Conservation (phyloP, 2,888 invertebrate species). For the Ormia ochracea region DNA sequence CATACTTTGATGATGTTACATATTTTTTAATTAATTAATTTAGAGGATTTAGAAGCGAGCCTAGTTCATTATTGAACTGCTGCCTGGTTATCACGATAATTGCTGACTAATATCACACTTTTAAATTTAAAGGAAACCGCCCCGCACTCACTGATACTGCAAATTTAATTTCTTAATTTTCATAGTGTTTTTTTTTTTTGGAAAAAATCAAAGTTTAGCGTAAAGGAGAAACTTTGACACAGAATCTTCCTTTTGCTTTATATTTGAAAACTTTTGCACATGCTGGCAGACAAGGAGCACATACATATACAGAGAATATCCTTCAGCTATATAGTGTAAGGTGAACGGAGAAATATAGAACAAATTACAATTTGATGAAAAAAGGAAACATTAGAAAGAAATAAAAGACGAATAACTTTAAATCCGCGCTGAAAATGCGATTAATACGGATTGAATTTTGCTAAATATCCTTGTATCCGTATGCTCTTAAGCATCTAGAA, state of each 20-base stretch:
- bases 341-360: constrained; percentile 33
- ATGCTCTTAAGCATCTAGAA: not conserved
- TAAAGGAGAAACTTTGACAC: constrained; percentile 19
- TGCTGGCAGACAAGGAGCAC: not conserved
- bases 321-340: constrained; percentile 6
- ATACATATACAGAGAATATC: constrained; percentile 15
- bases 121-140: too few relatives aligned
- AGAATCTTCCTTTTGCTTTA: not conserved
- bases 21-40: too few relatives aligned
- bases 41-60: too few relatives aligned
- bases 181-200: too few relatives aligned
- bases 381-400: not conserved
- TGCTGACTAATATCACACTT: too few relatives aligned
- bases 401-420: constrained; percentile 52
- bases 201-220: constrained; percentile 5
- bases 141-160: not conserved
- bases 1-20: too few relatives aligned
- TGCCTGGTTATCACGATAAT: too few relatives aligned
- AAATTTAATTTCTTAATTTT: not conserved
- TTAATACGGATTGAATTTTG: constrained; percentile 61
- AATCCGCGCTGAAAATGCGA: constrained; percentile 62
- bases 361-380: constrained; percentile 47
- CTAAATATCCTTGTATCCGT: constrained; percentile 49
- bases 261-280: constrained; percentile 18
- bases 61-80: too few relatives aligned